Conservation (phyloP, 1,140 invertebrate species). For the Adelges cooleyi region DNA sequence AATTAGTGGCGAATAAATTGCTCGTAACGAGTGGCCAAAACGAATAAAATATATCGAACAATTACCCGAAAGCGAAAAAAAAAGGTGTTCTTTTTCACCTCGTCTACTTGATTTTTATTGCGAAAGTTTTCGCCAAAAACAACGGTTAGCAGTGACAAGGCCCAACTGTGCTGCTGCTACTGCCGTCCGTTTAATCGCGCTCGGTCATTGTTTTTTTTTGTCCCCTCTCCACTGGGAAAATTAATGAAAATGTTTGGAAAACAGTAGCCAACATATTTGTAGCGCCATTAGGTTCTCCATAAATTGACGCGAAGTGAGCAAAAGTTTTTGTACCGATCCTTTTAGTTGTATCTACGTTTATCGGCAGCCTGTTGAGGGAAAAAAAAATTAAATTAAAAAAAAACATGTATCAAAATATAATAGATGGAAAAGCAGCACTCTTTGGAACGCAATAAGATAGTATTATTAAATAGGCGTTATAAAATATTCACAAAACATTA, state of each 20-base stretch:
- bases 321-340: neutral
- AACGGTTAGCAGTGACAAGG: conserved; percentile 25
- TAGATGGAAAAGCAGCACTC: no score
- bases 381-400: no score
- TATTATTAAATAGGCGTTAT: no score
- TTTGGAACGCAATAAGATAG: no score
- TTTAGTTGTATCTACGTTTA: neutral
- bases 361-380: conserved; percentile 16
- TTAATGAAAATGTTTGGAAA: conserved; percentile 14
- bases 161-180: neutral
- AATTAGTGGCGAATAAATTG: neutral
- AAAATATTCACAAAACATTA: no score
- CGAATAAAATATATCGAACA: conserved; percentile 21
- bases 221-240: neutral
- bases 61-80: neutral
- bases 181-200: conserved; percentile 5
- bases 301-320: conserved; percentile 7
- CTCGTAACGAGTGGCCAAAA: neutral
- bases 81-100: neutral
- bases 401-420: no score
- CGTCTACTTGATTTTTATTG: conserved; percentile 11
- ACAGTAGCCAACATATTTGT: conserved; percentile 9
- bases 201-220: conserved; percentile 14
- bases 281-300: neutral
- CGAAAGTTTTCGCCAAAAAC: conserved; percentile 19